Conservation (phyloP, 2,888 invertebrate species). For the Antitype chi region DNA sequence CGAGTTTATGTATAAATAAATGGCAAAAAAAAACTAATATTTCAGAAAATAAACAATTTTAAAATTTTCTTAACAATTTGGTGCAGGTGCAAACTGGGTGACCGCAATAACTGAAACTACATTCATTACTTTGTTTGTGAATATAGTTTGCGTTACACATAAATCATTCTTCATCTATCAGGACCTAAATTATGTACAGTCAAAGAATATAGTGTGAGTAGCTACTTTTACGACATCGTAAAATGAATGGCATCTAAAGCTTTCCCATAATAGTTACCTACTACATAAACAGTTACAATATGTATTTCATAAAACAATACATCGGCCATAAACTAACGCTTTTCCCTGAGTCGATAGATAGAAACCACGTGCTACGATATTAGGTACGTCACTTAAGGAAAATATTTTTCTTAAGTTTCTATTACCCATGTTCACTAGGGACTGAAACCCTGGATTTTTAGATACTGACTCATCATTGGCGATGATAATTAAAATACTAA, state of each 20-base stretch:
- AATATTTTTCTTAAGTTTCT: neutral
- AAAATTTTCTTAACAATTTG: neutral
- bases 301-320: neutral
- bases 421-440: neutral
- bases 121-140: neutral
- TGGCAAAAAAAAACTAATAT: neutral
- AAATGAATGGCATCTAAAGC: slow-evolving; percentile 12
- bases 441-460: too few relatives aligned
- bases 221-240: slow-evolving; percentile 24
- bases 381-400: too few relatives aligned
- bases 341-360: neutral
- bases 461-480: neutral
- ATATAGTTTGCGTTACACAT: neutral
- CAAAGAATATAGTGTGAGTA: neutral
- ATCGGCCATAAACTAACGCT: too few relatives aligned
- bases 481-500: neutral
- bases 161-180: neutral
- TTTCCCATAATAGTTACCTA: neutral
- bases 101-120: neutral
- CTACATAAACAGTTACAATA: neutral
- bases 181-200: neutral
- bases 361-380: neutral
- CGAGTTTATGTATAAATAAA: too few relatives aligned
- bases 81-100: neutral
- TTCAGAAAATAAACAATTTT: neutral